Base-by-base conservation (phyloP, 2,888 invertebrate species). In the Beris morrisii region DNA sequence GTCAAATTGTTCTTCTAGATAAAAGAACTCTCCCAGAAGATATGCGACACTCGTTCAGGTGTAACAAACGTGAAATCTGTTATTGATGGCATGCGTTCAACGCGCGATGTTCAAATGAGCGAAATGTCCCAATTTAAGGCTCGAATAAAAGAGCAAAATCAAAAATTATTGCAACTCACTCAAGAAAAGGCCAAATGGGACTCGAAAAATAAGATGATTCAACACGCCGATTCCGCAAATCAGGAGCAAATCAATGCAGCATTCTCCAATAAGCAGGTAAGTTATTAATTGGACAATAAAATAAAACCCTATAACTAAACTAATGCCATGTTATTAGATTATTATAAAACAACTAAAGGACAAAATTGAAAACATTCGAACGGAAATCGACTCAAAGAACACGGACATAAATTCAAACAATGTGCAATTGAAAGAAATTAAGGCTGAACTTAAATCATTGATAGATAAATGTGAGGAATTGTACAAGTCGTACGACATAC, bases 41-140 rank as follows among this genome's bases (percentile, higher is more conserved):
- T 94, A 71, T 88, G 88, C 73, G 91, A 92, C 75, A 92, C 93
- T 0, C 84, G 92, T 15, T 89, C 91, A 5, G 92, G 92, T 3
- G 95, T 97, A 0, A 92, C 95, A 0, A 89, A 91, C 45, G 91
- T 95, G 3, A 97, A 97, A 80, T 87, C 92, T 1, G 92, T 93
- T n/a, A 99, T 99, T 67, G 98, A 99, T 78, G 92, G 92, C 0
- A 97, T 97, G 97, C 84, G 91, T 63, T 86, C 90, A 0, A 93
- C 93, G n/a, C 85, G 98, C 4, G 98, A 99, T 78, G 83, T 90
- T 0, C 94, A 94, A 72, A 88, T 97, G 85, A 84, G 88, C 4
- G 94, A 94, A 73, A 91, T 93, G 90, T 87, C 90, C 6, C 88
- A 89, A 66, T 82, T 93, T 1, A 95, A 93, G 77, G 87, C 88